Evolutionary conservation across 1,140 invertebrate species (phyloP), one percentile per base, ranked within the genome.

Genomic region (Penaeus chinensis): DNA sequence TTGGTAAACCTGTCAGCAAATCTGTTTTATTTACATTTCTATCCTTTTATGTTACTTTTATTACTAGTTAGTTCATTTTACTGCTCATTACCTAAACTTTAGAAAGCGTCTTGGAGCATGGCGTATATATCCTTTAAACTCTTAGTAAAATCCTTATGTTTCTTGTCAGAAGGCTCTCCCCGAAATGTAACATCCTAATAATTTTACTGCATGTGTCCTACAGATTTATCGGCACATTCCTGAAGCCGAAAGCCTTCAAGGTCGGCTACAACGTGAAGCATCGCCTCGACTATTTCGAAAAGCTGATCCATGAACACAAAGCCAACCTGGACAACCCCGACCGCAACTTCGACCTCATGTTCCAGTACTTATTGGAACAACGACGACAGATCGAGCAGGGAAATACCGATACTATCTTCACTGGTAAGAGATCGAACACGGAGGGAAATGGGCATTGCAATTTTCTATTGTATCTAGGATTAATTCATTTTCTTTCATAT

Each of bases 141-240:
- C 16, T 54, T 54, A 54, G 54, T 54, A 54, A 13, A 54, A 16
- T 54, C 54, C 54, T 16, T 54, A 8, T 5, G 54, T 54, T 54
- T 54, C 54, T 2, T 13, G 16, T 54, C 11, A 16, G 11, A 13
- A 54, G 54, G 1, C 16, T 54, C 11, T 54, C 54, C 54, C 54
- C 8, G 2, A 54, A 54, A 16, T 13, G 54, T 54, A 11, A 54
- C 16, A 54, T 54, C 11, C 16, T 16, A 54, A 54, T 54, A 32
- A 11, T 16, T 16, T 74, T 61, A n/a, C 37, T n/a, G 16, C 47
- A 20, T 7, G 47, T 79, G 7, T 10, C 3, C 74, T 77, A 13
- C 71, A 89, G 89, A 60, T 89, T 89, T 69, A 74, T 89, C 24
- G 89, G 89, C 11, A 89, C 89, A 0, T 89, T 89, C 82, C 22